Evolutionary conservation across 2,113 vertebrate genomes (phyloP).

Genomic region (Lycaon pictus): DNA sequence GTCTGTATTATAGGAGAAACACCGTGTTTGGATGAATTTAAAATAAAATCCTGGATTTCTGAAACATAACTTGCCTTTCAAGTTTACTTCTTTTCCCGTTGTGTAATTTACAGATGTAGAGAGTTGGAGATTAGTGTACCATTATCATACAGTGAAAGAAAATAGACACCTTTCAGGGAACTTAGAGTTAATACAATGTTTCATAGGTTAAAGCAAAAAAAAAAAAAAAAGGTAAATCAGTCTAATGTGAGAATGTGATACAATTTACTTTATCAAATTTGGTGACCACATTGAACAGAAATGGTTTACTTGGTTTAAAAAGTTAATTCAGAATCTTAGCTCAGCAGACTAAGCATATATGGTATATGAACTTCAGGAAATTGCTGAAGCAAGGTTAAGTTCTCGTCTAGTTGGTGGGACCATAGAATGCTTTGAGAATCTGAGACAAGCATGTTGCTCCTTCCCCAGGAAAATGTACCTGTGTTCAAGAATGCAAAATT

Average conservation of each 20-base stretch:
- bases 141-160: slow-evolving; percentile 29
- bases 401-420: neutral
- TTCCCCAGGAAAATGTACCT: neutral
- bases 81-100: neutral
- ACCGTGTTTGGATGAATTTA: neutral
- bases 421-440: neutral
- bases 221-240: slow-evolving; percentile 22
- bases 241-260: slow-evolving; percentile 69
- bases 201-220: neutral
- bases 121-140: neutral
- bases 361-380: neutral
- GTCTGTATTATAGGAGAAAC: neutral
- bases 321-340: neutral
- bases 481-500: neutral
- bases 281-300: slow-evolving; percentile 36
- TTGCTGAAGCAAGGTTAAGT: neutral
- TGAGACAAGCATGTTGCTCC: neutral
- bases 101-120: slow-evolving; percentile 20
- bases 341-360: neutral
- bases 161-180: slow-evolving; percentile 64
- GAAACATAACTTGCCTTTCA: neutral
- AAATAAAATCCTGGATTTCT: neutral
- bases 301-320: neutral
- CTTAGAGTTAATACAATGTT: neutral
- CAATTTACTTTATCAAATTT: slow-evolving; percentile 60